Conservation (phyloP, 2,113 vertebrate species). For the Chionis minor region DNA sequence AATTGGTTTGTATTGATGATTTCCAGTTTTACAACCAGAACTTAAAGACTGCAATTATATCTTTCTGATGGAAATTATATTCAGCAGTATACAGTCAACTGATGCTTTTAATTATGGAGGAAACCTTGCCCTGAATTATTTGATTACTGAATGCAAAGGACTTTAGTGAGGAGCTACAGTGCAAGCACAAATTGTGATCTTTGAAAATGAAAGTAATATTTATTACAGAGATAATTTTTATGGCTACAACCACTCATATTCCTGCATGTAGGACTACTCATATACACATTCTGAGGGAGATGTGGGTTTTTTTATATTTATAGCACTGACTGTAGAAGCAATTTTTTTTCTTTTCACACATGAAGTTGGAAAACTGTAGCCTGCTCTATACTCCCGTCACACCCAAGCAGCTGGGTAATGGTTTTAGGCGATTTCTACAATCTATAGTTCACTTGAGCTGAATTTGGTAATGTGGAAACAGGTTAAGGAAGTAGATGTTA, state of each 20-base stretch:
- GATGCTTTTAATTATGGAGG: neutral
- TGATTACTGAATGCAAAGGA: neutral
- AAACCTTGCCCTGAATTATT: neutral
- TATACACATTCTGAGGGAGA: neutral
- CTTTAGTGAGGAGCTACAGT: neutral
- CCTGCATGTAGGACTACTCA: neutral
- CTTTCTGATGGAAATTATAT: constrained; percentile 24
- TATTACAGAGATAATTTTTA: neutral
- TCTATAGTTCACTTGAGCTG: neutral
- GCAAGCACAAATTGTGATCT: neutral
- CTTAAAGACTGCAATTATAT: constrained; percentile 16
- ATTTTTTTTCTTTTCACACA: neutral
- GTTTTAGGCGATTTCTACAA: neutral
- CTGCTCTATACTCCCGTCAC: neutral
- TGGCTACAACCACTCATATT: neutral
- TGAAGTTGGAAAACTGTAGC: neutral
- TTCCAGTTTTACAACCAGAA: constrained; percentile 18
- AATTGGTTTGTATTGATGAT: constrained; percentile 4
- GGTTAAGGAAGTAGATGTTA: neutral
- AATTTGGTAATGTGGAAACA: neutral
- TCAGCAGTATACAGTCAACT: neutral
- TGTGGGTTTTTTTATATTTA: neutral
- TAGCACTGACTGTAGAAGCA: neutral
- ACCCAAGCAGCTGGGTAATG: neutral
- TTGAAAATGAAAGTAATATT: neutral